Percentiles rank a stretch among this genome's conserved stretches.
These are phyloP conservation scores for Tyria jacobaeae DNA, from an alignment of 2,888 invertebrate species.

Conservation along the genomic window DNA sequence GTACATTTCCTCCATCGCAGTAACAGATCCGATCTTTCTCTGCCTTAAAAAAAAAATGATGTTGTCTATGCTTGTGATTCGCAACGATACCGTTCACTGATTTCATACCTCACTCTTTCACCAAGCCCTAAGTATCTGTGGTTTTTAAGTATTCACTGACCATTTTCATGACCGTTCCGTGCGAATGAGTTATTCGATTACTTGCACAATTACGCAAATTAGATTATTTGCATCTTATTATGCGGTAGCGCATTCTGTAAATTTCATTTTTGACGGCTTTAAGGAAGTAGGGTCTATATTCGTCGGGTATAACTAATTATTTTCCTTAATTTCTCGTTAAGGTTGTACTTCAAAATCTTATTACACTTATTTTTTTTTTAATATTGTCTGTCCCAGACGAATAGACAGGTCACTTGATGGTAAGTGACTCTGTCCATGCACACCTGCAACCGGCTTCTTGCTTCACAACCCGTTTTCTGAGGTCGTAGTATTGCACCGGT, in stretches of 20 bases:
- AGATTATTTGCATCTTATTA: slow-evolving; percentile 45
- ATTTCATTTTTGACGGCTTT: neutral
- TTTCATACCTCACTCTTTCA: slow-evolving; percentile 37
- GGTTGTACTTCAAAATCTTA: too few species aligned
- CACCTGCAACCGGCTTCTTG: too few species aligned
- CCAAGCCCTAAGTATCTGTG: slow-evolving; percentile 43
- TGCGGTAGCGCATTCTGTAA: slow-evolving; percentile 9
- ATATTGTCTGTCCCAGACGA: too few species aligned
- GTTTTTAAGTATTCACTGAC: slow-evolving; percentile 48
- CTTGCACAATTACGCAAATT: slow-evolving; percentile 47
- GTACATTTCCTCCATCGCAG: slow-evolving; percentile 47
- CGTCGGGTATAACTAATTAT: neutral
- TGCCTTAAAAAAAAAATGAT: slow-evolving; percentile 56
- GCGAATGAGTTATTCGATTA: slow-evolving; percentile 49
- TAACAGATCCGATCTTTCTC: slow-evolving; percentile 71
- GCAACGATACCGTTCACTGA: slow-evolving; percentile 68
- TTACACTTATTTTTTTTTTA: too few species aligned
- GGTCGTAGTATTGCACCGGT: too few species aligned
- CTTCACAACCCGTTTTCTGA: too few species aligned
- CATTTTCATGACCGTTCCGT: slow-evolving; percentile 54
- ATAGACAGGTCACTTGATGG: too few species aligned
- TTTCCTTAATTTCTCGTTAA: neutral
- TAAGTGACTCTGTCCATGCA: too few species aligned
- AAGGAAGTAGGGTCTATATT: neutral
- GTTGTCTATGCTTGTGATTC: slow-evolving; percentile 58